Base-by-base conservation (phyloP, 2,888 invertebrate genomes). In the Plusia festucae region DNA sequence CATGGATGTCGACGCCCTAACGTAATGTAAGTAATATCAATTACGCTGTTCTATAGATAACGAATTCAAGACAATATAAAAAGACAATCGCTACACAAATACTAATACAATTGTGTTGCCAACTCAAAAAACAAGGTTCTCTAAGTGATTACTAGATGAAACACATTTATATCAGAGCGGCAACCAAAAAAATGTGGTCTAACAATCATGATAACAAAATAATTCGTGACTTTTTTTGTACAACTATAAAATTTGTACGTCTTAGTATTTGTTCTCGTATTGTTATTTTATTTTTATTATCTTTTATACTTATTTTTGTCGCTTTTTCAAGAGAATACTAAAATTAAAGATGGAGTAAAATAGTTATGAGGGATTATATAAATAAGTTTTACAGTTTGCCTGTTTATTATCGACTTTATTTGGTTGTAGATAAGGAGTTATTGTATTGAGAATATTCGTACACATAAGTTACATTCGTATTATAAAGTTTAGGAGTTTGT, bases 101-200 rank as follows among this genome's bases (percentile, higher is more conserved):
- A 49, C 18, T 18, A 20, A 49, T 18, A 49, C 18, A 49, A 49
- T 20, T 49, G 46, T 49, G 20, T 49, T 49, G 46, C 20, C 18
- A 6, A 4, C 20, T 20, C 11, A 20, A 18, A 18, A 49, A 49
- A 49, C 18, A 18, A 49, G 11, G 18, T 18, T 46, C 18, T 9
- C 46, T 46, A 46, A 46, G 46, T 46, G 46, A 46, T 46, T 46
- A 46, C 46, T 18, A 46, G 18, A 46, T 46, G 46, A 46, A 46
- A 46, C 18, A 46, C 18, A 18, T 46, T 18, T 46, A 46, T 16
- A 16, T 46, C 8, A 16, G 8, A 46, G 46, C 16, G 18, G 11
- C 46, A 46, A 18, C 16, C n/a, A n/a, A 9, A 46, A 16, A 18
- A 46, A 5, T n/a, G 44, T 34, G 3, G 13, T 34, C 34, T 34